Evolutionary conservation across 2,888 invertebrate species (phyloP).

Genomic region (Caradrina kadenii): DNA sequence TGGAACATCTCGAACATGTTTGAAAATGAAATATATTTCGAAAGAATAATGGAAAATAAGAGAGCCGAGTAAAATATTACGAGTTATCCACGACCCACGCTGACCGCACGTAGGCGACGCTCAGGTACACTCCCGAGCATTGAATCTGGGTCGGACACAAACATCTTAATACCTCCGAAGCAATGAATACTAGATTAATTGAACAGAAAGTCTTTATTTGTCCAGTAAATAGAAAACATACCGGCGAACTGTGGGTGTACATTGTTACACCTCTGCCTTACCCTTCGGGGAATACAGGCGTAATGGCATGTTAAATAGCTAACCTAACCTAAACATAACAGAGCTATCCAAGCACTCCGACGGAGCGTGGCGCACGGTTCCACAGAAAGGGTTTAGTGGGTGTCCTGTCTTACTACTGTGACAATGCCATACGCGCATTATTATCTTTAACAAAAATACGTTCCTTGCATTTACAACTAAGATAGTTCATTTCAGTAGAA

Average conservation of each 20-base stretch:
- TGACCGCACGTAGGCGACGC: background rate
- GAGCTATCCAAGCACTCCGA: background rate
- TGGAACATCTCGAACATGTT: too few relatives aligned
- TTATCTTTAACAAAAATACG: too few relatives aligned
- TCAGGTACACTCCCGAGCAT: background rate
- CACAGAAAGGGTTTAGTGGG: background rate
- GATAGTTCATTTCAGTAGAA: too few relatives aligned
- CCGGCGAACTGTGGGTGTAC: too few relatives aligned
- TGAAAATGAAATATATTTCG: too few relatives aligned
- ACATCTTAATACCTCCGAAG: too few relatives aligned
- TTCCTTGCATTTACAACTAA: too few relatives aligned
- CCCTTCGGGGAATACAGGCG: too few relatives aligned
- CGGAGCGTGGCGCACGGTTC: background rate
- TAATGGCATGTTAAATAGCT: too few relatives aligned
- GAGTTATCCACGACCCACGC: background rate
- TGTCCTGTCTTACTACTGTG: background rate
- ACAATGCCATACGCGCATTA: background rate
- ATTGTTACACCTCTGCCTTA: too few relatives aligned
- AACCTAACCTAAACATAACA: background rate
- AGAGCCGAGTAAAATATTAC: background rate
- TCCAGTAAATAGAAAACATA: too few relatives aligned
- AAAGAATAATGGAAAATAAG: background rate
- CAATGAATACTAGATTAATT: constrained; percentile 3
- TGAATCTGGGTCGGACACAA: background rate
- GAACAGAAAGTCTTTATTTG: background rate